Evolutionary conservation across 2,797 vertebrate species (phyloP).

Genomic region (Neoniphon sammara): DNA sequence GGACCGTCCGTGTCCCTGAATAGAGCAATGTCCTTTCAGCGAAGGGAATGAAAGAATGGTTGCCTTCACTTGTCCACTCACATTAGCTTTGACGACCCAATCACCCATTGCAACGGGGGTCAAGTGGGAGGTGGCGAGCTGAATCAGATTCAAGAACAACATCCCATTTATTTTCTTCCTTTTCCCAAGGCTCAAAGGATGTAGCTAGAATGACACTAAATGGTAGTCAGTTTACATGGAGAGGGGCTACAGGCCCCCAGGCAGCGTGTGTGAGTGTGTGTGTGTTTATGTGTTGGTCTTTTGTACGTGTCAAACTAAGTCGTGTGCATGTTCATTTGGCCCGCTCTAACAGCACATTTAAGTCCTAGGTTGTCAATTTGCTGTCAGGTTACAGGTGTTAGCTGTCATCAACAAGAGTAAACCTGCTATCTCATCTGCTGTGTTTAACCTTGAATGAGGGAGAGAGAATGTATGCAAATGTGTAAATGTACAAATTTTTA

Average conservation of each 20-base stretch:
- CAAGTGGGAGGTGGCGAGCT: constrained; percentile 35
- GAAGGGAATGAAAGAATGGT: constrained; percentile 54
- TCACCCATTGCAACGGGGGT: constrained; percentile 38
- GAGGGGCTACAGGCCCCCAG: constrained; percentile 10
- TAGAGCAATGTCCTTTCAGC: constrained; percentile 43
- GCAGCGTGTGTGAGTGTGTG: background rate
- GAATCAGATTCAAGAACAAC: constrained; percentile 1
- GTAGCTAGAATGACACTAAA: constrained; percentile 42
- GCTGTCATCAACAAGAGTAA: constrained; percentile 3
- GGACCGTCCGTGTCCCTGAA: constrained; percentile 41
- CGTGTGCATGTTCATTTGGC: background rate
- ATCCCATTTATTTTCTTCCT: constrained; percentile 21
- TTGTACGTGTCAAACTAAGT: background rate
- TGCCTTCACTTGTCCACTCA: constrained; percentile 61
- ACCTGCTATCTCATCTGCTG: background rate
- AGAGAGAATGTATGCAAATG: no score
- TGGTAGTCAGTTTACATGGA: constrained; percentile 30
- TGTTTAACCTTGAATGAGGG: no score
- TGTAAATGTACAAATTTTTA: no score
- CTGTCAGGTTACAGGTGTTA: background rate
- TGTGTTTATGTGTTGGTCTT: background rate
- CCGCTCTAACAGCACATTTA: background rate
- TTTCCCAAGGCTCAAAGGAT: constrained; percentile 29
- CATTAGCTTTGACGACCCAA: constrained; percentile 61
- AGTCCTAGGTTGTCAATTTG: constrained; percentile 5